Evolutionary conservation across 2,113 vertebrate species (phyloP), one percentile per base, ranked within the genome.

Genomic region (Sceloporus tristichus): DNA sequence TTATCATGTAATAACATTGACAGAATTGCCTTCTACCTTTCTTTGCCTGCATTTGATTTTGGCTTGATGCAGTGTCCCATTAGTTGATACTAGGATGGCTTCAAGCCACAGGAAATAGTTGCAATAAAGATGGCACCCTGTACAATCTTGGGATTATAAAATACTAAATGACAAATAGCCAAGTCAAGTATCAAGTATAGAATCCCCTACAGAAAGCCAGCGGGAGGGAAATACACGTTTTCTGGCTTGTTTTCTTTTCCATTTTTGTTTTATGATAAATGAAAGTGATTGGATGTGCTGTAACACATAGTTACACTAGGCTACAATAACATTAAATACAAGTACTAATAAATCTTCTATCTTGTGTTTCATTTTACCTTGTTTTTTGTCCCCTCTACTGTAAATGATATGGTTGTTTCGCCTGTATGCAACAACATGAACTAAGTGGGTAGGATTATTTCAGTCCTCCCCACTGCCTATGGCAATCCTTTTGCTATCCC

Each of bases 131-230:
- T 86, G 90, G 82, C 40, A 89, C 91, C 84, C 81, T 68, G 83
- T 89, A 53, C 88, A 91, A 42, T 91, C 89, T 90, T 93, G 93
- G 92, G 89, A 27, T 79, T 90, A 90, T 93, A 93, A 94, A 90
- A 70, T 89, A 94, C 91, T 85, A 94, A 91, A 95, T 89, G 93
- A 95, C 91, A 95, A 94, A 93, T 89, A 92, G 88, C 87, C 90
- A 93, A 88, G 85, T 86, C 87, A 85, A 74, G 80, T 94, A 90
- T 94, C 75, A 84, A 62, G 78, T 40, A 92, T 90, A 92, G 65
- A 93, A 93, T 93, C 89, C 92, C 86, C 84, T 94, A 91, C 42
- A 91, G 80, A 93, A 85, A 68, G 71, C 42, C 81, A 38, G 66
- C 8, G 56, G 75, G 16, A 53, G 42, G n/a, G 91, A 90, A 88